phyloP scores from a whole-genome alignment of 2,797 vertebrate genomes.

The Zalophus californianus region DNA sequence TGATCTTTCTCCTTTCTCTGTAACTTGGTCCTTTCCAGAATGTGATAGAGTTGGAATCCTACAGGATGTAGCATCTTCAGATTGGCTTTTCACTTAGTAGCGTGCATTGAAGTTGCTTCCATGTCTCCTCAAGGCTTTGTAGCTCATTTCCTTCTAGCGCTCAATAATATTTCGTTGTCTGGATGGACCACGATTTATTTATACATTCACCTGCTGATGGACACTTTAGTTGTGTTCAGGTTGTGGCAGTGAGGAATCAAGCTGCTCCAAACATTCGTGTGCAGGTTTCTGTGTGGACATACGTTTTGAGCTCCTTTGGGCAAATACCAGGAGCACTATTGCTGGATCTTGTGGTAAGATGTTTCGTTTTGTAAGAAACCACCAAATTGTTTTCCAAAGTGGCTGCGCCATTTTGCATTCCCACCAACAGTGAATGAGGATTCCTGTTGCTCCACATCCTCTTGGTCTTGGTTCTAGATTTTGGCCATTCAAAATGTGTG shows the following conservation, averaged over 20 bases:
- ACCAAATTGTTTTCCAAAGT: background rate
- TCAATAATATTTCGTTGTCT: too few relatives aligned
- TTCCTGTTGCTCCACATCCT: background rate
- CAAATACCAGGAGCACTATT: background rate
- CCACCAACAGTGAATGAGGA: background rate
- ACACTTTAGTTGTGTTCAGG: fast-evolving
- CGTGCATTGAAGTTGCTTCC: background rate
- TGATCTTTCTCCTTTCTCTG: background rate
- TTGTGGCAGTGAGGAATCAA: background rate
- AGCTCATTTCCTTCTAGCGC: too few relatives aligned
- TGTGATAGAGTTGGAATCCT: background rate
- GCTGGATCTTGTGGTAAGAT: background rate
- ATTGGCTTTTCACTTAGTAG: background rate
- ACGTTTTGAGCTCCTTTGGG: background rate
- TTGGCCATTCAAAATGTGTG: background rate
- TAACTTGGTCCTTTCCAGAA: too few relatives aligned
- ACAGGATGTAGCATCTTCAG: background rate
- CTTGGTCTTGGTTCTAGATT: background rate
- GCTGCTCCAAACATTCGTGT: fast-evolving
- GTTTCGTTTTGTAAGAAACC: background rate
- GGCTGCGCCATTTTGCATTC: background rate
- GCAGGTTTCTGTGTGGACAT: background rate
- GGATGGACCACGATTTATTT: background rate
- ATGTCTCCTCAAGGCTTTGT: background rate
- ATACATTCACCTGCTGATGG: too few relatives aligned